These are phyloP conservation scores for Macroramphosus scolopax DNA, from an alignment of 2,797 vertebrate genomes.

Conservation along the genomic window DNA sequence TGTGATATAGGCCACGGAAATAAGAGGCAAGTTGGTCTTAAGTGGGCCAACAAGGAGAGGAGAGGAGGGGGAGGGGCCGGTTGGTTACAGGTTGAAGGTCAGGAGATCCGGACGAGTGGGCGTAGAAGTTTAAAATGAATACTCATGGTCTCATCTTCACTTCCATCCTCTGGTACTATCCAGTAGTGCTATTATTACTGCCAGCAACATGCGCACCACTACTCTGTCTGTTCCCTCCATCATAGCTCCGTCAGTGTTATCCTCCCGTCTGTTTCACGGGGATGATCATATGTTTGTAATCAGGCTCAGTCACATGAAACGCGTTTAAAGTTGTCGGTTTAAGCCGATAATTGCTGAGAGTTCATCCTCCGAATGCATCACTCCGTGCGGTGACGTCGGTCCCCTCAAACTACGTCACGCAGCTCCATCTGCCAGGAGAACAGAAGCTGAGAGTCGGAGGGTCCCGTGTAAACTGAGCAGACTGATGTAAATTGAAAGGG, in stretches of 20 bases:
- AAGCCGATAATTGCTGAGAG: conserved; percentile 22
- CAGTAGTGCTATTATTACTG: not conserved
- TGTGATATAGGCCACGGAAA: conserved; percentile 50
- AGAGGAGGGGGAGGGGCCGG: not conserved
- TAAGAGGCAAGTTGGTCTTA: conserved; percentile 20
- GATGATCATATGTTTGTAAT: not conserved
- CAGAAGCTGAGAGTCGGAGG: conserved; percentile 23
- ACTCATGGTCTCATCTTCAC: not conserved
- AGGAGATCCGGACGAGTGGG: not conserved
- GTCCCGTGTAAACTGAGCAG: conserved; percentile 59
- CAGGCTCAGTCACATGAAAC: conserved; percentile 1
- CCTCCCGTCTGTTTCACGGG: no score
- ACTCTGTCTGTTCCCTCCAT: not conserved
- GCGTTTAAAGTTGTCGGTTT: conserved; percentile 15
- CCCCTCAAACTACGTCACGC: conserved; percentile 11
- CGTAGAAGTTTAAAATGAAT: not conserved
- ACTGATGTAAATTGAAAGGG: conserved; percentile 64
- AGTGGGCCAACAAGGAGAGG: conserved; percentile 41
- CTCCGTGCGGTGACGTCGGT: not conserved
- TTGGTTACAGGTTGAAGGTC: conserved; percentile 14
- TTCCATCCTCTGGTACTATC: not conserved
- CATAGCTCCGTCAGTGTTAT: no score
- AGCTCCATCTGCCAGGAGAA: conserved; percentile 19
- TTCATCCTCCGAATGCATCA: conserved; percentile 1
- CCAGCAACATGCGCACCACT: not conserved